Evolutionary conservation across 2,888 invertebrate species (phyloP).

Genomic region (Ethmia dodecea): DNA sequence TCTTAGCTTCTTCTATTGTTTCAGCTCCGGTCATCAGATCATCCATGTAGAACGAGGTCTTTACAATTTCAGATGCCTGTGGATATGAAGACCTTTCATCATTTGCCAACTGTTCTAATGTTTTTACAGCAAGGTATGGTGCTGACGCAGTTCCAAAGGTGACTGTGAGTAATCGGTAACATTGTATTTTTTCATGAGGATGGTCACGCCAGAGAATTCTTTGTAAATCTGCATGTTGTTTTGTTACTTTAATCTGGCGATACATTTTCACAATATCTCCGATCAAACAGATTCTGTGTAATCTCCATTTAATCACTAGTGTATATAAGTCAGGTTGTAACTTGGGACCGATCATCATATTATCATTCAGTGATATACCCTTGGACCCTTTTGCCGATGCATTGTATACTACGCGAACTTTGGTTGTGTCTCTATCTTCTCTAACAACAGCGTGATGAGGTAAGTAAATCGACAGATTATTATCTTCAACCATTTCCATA

Average conservation of each 20-base stretch:
- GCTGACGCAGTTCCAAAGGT: constrained; percentile 18
- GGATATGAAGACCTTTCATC: too few relatives aligned
- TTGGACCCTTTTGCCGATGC: constrained; percentile 10
- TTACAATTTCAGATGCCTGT: too few relatives aligned
- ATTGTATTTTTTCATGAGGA: constrained; percentile 7
- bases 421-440: constrained; percentile 16
- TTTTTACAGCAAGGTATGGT: constrained; percentile 14
- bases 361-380: constrained; percentile 14
- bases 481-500: constrained; percentile 7
- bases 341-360: constrained; percentile 8
- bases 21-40: too few relatives aligned
- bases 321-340: constrained; percentile 20
- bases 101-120: constrained; percentile 13
- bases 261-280: constrained; percentile 28
- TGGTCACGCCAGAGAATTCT: constrained; percentile 16
- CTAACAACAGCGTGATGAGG: constrained; percentile 22
- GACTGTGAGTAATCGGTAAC: constrained; percentile 18
- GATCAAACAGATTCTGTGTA: constrained; percentile 16
- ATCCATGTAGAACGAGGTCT: too few relatives aligned
- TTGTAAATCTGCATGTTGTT: constrained; percentile 17
- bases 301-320: constrained; percentile 20
- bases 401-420: too few relatives aligned
- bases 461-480: constrained; percentile 10
- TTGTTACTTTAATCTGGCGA: constrained; percentile 18
- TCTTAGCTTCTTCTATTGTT: too few relatives aligned